These are phyloP conservation scores for Poeciliopsis paucimaculata DNA, from an alignment of 2,797 vertebrate species.

Conservation along the genomic window DNA sequence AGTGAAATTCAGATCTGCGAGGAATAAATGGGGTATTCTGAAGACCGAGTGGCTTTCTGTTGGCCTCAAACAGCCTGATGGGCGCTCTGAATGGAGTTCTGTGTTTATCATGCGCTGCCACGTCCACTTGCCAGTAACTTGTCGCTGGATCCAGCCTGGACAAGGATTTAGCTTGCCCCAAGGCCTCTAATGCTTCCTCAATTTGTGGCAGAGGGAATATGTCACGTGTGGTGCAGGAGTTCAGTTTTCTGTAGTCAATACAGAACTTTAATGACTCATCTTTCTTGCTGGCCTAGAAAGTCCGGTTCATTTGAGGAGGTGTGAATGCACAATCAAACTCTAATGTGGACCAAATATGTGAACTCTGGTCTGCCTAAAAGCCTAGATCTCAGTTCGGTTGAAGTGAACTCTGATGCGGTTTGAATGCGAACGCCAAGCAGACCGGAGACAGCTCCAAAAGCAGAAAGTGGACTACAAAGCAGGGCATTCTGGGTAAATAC, in stretches of 20 bases:
- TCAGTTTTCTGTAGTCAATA: slow-evolving; percentile 50
- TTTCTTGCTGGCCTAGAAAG: slow-evolving; percentile 38
- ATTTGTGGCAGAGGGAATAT: slow-evolving; percentile 45
- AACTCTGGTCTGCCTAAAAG: no score
- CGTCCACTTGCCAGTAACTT: slow-evolving; percentile 16
- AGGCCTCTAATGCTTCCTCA: slow-evolving; percentile 50
- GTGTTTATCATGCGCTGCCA: background rate
- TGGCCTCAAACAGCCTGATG: slow-evolving; percentile 27
- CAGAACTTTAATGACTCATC: slow-evolving; percentile 41
- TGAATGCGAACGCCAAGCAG: no score
- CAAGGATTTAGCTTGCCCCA: slow-evolving; percentile 53
- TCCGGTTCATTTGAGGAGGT: no score
- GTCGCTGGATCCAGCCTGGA: slow-evolving; percentile 34
- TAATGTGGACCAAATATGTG: no score
- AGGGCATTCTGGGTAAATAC: no score
- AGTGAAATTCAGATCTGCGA: slow-evolving; percentile 43
- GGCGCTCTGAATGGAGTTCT: slow-evolving; percentile 18
- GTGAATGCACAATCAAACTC: no score
- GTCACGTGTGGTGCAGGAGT: slow-evolving; percentile 49
- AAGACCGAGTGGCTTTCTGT: slow-evolving; percentile 18
- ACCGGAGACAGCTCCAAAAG: no score
- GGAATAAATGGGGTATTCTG: slow-evolving; percentile 34
- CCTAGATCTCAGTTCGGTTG: no score
- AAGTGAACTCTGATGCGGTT: no score
- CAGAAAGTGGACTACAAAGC: no score